Conservation (phyloP, 2,888 invertebrate genomes). For the Tyria jacobaeae region DNA sequence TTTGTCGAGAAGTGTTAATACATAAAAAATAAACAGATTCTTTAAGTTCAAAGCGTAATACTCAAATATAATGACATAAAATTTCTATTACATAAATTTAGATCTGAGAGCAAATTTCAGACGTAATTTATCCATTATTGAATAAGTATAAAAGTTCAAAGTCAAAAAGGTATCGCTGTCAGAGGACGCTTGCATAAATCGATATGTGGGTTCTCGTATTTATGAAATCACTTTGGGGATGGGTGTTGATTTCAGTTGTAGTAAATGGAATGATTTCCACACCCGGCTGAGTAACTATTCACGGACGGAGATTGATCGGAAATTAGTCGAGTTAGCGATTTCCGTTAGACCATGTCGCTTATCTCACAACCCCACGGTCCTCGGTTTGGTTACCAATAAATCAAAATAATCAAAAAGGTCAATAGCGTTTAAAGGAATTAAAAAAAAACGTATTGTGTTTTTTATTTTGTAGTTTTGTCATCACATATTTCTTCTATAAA, state of each 20-base stretch:
- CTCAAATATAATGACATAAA: no score
- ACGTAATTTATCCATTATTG: slow-evolving; percentile 16
- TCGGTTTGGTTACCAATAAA: slow-evolving; percentile 28
- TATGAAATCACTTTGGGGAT: slow-evolving; percentile 20
- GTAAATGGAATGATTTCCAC: slow-evolving; percentile 26
- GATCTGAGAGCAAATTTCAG: background rate
- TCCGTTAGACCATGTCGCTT: slow-evolving; percentile 37
- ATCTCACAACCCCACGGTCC: slow-evolving; percentile 31
- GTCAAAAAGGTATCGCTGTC: background rate
- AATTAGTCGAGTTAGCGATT: slow-evolving; percentile 52
- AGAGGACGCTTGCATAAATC: slow-evolving; percentile 6
- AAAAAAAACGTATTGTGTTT: no score
- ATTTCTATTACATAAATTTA: background rate
- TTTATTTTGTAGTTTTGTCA: background rate
- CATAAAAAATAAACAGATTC: no score
- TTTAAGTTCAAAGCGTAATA: no score
- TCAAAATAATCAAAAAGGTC: slow-evolving; percentile 8
- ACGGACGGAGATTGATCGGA: slow-evolving; percentile 57
- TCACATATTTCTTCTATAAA: no score
- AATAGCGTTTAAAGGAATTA: background rate
- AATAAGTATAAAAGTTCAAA: slow-evolving; percentile 8
- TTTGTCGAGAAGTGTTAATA: no score
- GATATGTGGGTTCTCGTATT: slow-evolving; percentile 27
- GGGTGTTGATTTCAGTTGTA: slow-evolving; percentile 30
- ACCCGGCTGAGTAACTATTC: slow-evolving; percentile 29